These are phyloP conservation scores for Patella ulyssiponensis DNA, from an alignment of 2,888 invertebrate genomes.

Conservation along the genomic window DNA sequence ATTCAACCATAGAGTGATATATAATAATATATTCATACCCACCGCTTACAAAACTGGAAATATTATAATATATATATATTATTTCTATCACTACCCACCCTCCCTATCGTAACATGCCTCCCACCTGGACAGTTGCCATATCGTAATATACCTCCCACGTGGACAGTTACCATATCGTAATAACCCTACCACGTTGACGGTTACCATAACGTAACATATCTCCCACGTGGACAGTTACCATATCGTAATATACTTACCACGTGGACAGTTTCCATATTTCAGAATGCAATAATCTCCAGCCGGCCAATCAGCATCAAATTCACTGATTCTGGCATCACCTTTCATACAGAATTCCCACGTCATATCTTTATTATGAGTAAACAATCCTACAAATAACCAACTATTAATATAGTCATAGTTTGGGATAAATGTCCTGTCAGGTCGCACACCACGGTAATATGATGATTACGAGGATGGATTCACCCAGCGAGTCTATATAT, in stretches of 20 bases:
- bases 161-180: not conserved
- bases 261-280: conserved; percentile 47
- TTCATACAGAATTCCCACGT: conserved; percentile 46
- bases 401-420: not conserved
- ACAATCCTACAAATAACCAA: too few species aligned
- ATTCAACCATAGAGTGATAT: too few species aligned
- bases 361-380: conserved; percentile 19
- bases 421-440: too few species aligned
- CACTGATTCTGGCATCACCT: conserved; percentile 35
- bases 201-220: conserved; percentile 17
- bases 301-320: conserved; percentile 49
- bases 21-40: not conserved
- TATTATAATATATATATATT: not conserved
- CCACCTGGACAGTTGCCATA: too few species aligned
- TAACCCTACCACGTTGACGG: conserved; percentile 9
- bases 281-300: conserved; percentile 50
- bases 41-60: too few species aligned
- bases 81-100: not conserved
- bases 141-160: too few species aligned
- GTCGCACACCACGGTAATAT: too few species aligned
- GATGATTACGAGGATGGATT: too few species aligned
- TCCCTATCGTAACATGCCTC: not conserved
- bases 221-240: not conserved
- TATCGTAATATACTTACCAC: conserved; percentile 24
- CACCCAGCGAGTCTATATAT: too few species aligned